A percentile compares a stretch with the other conserved stretches of the same genome.
Evolutionary conservation across 2,888 invertebrate species (phyloP).

Genomic region (Nysson spinosus): DNA sequence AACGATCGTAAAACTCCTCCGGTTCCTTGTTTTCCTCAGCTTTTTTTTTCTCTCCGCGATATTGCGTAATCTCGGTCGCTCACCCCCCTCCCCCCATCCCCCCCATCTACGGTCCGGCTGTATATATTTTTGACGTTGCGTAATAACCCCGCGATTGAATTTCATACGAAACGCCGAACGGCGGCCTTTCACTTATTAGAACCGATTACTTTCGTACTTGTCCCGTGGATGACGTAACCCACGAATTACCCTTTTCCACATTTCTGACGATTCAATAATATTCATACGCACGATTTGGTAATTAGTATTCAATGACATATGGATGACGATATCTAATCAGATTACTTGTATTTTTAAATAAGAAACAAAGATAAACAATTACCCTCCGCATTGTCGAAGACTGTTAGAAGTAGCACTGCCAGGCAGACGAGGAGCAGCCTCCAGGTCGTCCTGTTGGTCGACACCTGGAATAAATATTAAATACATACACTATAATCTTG

Average conservation of each 20-base stretch:
- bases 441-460: slow-evolving; percentile 62
- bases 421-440: slow-evolving; percentile 64
- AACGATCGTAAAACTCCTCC: too few species aligned
- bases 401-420: slow-evolving; percentile 63
- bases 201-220: slow-evolving; percentile 24
- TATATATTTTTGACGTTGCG: slow-evolving; percentile 13
- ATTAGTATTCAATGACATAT: too few species aligned
- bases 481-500: slow-evolving; percentile 3
- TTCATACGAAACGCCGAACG: slow-evolving; percentile 19
- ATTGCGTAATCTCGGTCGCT: too few species aligned
- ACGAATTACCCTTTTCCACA: too few species aligned
- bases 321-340: too few species aligned
- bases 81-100: too few species aligned
- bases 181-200: slow-evolving; percentile 48
- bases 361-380: slow-evolving; percentile 11
- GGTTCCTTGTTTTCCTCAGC: too few species aligned
- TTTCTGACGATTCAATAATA: too few species aligned
- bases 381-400: slow-evolving; percentile 73
- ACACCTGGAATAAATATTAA: slow-evolving; percentile 64
- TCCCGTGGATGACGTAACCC: too few species aligned
- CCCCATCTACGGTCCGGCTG: slow-evolving; percentile 8
- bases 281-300: too few species aligned
- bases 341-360: not conserved
- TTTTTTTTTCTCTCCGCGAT: not conserved
- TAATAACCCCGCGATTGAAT: slow-evolving; percentile 16